These are phyloP conservation scores for Diarsia mendica DNA, from an alignment of 2,888 invertebrate genomes.

Conservation along the genomic window DNA sequence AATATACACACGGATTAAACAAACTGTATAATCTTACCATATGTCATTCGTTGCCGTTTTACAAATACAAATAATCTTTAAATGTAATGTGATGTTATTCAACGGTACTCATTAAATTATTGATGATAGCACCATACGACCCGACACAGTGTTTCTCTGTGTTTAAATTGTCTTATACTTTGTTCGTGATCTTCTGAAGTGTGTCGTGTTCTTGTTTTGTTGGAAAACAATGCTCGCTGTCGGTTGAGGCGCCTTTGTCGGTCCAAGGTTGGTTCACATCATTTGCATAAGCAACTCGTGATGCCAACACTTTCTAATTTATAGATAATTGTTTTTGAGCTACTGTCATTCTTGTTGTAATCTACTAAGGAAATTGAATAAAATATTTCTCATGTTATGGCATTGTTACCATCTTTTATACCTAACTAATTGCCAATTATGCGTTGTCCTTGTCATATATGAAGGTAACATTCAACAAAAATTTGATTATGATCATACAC, in stretches of 20 bases:
- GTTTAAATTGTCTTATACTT: constrained; percentile 29
- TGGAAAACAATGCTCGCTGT: constrained; percentile 58
- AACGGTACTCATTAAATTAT: constrained; percentile 74
- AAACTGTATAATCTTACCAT: constrained; percentile 70
- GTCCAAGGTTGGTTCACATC: constrained; percentile 83
- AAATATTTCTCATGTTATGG: not conserved
- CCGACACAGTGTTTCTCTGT: constrained; percentile 62
- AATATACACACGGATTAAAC: constrained; percentile 48
- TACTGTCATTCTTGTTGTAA: not conserved
- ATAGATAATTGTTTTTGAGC: constrained; percentile 30
- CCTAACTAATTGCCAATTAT: not conserved
- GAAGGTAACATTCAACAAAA: not conserved
- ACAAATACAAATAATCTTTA: constrained; percentile 77
- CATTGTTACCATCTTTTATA: not conserved
- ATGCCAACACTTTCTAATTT: constrained; percentile 73
- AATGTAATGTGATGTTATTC: constrained; percentile 76
- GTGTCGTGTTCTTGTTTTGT: constrained; percentile 49
- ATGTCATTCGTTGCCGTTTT: constrained; percentile 71
- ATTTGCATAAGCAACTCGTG: constrained; percentile 79
- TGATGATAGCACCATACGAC: constrained; percentile 62
- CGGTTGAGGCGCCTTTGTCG: constrained; percentile 68
- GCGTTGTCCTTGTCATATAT: not conserved
- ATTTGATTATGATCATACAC: not conserved
- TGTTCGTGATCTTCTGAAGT: constrained; percentile 30
- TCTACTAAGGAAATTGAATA: too few species aligned